Evolutionary conservation across 2,113 vertebrate species (phyloP).

Genomic region (Oxygymnocypris stewartii): DNA sequence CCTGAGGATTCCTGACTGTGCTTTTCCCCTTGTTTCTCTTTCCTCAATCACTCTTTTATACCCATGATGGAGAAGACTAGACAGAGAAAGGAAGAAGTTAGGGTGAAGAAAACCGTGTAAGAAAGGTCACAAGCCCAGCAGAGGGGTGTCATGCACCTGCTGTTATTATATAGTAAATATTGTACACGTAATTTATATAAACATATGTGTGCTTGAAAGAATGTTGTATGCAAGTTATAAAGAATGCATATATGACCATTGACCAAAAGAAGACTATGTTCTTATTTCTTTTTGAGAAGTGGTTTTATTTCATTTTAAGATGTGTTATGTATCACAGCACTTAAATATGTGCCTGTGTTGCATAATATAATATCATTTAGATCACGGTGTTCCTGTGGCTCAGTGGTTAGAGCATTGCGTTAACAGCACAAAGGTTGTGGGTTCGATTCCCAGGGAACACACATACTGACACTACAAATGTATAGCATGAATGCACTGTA

Average conservation of each 20-base stretch:
- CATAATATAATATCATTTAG: background rate
- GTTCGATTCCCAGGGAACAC: too few relatives aligned
- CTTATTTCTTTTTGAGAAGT: background rate
- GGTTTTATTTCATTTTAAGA: background rate
- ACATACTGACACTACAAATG: too few relatives aligned
- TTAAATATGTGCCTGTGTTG: background rate
- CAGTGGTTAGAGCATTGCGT: too few relatives aligned
- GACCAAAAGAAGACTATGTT: background rate
- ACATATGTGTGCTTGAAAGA: background rate
- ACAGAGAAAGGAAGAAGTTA: background rate
- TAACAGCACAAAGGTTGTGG: too few relatives aligned
- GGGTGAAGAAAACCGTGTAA: background rate
- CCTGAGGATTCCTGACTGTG: slow-evolving; percentile 10
- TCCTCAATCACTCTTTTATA: slow-evolving; percentile 2
- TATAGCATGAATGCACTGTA: too few relatives aligned
- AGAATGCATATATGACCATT: background rate
- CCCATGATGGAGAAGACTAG: slow-evolving; percentile 19
- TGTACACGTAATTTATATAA: background rate
- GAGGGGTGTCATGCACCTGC: background rate
- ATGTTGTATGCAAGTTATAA: background rate
- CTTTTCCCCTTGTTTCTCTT: slow-evolving; percentile 5
- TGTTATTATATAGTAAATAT: background rate
- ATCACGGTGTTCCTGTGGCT: too few relatives aligned
- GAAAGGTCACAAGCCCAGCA: background rate
- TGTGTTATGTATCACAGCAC: background rate